These are phyloP conservation scores for Eristalis intricaria DNA, from an alignment of 2,888 invertebrate genomes.

Conservation along the genomic window DNA sequence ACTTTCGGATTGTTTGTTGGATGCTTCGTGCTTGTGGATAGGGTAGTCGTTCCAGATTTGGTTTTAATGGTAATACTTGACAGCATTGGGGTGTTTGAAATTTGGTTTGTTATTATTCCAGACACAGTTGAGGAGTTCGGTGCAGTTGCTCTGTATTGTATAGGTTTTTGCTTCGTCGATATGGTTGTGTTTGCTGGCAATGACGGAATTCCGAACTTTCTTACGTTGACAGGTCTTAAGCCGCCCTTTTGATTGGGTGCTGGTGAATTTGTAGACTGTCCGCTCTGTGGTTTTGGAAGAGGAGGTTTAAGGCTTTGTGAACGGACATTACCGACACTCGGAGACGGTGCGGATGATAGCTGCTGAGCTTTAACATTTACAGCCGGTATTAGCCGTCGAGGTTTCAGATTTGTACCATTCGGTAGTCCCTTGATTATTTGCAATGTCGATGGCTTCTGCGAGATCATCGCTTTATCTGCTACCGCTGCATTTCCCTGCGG, in stretches of 20 bases:
- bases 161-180: background rate
- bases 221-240: background rate
- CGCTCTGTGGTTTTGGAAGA: background rate
- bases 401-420: background rate
- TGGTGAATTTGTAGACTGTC: background rate
- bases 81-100: background rate
- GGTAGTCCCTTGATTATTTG: background rate
- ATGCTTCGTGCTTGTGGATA: background rate
- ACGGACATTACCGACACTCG: background rate
- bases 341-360: background rate
- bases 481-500: background rate
- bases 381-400: background rate
- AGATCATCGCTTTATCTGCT: background rate
- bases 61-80: background rate
- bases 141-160: background rate
- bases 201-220: background rate
- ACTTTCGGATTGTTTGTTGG: background rate
- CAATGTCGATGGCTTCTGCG: background rate
- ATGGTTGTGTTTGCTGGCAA: background rate
- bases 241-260: background rate
- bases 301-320: background rate
- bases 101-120: background rate
- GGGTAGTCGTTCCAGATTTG: background rate
- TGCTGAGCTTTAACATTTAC: background rate
- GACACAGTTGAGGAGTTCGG: background rate